Conservation (phyloP, 92 coral and sea anemone genomes). For the Diadumene lineata region DNA sequence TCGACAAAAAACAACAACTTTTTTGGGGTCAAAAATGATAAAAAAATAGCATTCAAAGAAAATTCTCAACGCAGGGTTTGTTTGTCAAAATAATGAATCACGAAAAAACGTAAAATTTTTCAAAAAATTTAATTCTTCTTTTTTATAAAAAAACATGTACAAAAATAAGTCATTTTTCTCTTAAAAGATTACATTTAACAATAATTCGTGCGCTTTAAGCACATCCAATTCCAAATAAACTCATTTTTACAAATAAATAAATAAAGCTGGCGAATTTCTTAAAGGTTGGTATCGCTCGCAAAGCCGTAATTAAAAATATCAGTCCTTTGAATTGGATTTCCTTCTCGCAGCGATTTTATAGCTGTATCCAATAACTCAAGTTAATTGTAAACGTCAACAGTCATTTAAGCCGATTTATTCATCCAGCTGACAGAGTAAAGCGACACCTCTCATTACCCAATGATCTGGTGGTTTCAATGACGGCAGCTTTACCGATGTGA, state of each 20-base stretch:
- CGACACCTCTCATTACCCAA: conserved; percentile 99
- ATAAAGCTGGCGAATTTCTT: background rate
- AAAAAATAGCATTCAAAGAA: too few relatives aligned
- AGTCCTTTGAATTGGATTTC: background rate
- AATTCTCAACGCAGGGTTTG: too few relatives aligned
- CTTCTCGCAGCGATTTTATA: background rate
- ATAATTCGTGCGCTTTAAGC: background rate
- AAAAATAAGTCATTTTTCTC: too few relatives aligned
- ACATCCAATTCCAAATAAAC: too few relatives aligned
- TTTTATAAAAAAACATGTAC: too few relatives aligned
- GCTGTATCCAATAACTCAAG: conserved; percentile 14
- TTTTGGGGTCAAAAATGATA: too few relatives aligned
- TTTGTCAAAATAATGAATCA: too few relatives aligned
- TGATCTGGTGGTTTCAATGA: conserved; percentile 81
- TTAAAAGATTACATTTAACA: background rate
- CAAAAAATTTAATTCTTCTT: too few relatives aligned
- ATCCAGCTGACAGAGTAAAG: conserved; percentile 89
- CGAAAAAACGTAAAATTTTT: too few relatives aligned
- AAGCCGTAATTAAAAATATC: background rate
- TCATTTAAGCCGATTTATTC: conserved; percentile 28
- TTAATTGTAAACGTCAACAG: conserved; percentile 22
- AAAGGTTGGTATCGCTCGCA: background rate
- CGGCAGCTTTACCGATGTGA: conserved; percentile 84
- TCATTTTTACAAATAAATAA: conserved; percentile 6
- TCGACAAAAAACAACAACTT: too few relatives aligned